Evolutionary conservation across 2,797 vertebrate species (phyloP).

Genomic region (Pseudomugil gertrudae): DNA sequence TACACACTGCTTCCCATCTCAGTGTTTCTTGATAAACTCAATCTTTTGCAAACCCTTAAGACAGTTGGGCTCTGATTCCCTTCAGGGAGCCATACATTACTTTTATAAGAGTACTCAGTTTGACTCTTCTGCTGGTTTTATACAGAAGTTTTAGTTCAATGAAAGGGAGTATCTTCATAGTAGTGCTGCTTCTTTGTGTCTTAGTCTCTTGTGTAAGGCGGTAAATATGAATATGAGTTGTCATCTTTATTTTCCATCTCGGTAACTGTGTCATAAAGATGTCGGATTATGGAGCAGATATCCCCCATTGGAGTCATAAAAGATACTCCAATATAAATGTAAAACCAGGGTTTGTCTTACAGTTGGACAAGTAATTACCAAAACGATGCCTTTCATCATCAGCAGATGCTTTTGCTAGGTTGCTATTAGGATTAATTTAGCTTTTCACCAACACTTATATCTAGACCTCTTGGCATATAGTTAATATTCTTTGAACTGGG

Average conservation of each 20-base stretch:
- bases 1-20: constrained; percentile 46
- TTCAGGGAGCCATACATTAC: constrained; percentile 45
- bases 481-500: constrained; percentile 13
- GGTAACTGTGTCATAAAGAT: constrained; percentile 13
- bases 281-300: constrained; percentile 6
- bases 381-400: constrained; percentile 1
- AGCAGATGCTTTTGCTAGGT: neutral
- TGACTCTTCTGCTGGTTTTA: neutral
- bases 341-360: constrained; percentile 18
- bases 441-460: neutral
- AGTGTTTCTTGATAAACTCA: constrained; percentile 38
- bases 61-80: constrained; percentile 70
- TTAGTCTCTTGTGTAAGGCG: constrained; percentile 46
- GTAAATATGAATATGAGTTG: constrained; percentile 62
- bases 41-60: constrained; percentile 62
- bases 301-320: constrained; percentile 6
- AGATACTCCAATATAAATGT: neutral
- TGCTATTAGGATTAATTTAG: neutral
- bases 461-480: constrained; percentile 24
- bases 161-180: neutral
- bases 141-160: neutral
- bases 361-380: neutral
- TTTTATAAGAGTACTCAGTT: neutral
- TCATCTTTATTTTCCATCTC: constrained; percentile 12
- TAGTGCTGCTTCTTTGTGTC: neutral